phyloP scores from a whole-genome alignment of 2,888 invertebrate species.

The Mythimna albipuncta region DNA sequence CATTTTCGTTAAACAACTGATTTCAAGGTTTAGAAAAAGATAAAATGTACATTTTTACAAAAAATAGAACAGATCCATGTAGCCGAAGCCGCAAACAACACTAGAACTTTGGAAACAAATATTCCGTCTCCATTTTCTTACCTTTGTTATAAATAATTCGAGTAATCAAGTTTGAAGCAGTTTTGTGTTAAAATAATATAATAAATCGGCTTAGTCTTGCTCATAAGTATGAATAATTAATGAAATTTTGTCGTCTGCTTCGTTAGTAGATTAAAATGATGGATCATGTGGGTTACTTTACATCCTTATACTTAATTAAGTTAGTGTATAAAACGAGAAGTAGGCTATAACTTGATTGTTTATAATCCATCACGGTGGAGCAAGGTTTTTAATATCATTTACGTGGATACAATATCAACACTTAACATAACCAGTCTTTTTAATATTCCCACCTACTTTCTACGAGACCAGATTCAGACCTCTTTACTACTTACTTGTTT shows the following conservation, averaged over 20 bases:
- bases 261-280: conserved; percentile 63
- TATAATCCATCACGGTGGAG: conserved; percentile 27
- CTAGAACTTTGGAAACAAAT: conserved; percentile 6
- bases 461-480: too few relatives aligned
- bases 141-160: conserved; percentile 17
- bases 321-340: conserved; percentile 34
- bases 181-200: conserved; percentile 57
- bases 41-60: background rate
- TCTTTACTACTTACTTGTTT: too few relatives aligned
- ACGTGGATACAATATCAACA: background rate
- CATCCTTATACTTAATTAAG: conserved; percentile 49
- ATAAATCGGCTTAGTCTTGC: conserved; percentile 55
- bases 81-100: background rate
- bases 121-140: conserved; percentile 24
- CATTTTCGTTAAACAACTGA: background rate
- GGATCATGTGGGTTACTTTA: conserved; percentile 60
- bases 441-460: too few relatives aligned
- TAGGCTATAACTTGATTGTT: conserved; percentile 32
- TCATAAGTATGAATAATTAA: conserved; percentile 65
- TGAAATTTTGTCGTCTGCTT: conserved; percentile 62
- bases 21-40: background rate
- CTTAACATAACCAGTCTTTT: too few relatives aligned
- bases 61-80: background rate
- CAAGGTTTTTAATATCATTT: background rate
- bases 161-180: conserved; percentile 40